Conservation (phyloP, 2,113 vertebrate genomes). For the Myocastor coypus region DNA sequence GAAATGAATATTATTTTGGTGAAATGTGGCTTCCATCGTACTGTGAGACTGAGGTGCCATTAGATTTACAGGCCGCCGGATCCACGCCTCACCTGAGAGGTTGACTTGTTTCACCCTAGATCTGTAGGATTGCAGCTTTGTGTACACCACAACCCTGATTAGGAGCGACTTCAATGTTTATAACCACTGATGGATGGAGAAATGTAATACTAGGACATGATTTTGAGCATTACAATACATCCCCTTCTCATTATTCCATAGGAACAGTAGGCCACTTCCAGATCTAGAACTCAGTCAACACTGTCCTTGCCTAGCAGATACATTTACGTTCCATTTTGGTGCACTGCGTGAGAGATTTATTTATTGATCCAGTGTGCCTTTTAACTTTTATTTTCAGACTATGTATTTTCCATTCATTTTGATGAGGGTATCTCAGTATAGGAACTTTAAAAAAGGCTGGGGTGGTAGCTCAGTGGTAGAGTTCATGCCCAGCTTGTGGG, state of each 20-base stretch:
- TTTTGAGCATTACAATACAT: background rate
- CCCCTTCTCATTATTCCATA: background rate
- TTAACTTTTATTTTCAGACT: slow-evolving; percentile 9
- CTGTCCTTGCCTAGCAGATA: background rate
- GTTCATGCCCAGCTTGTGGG: background rate
- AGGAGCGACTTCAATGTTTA: background rate
- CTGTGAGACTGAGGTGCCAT: background rate
- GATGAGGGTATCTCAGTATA: background rate
- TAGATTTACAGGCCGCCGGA: slow-evolving; percentile 3
- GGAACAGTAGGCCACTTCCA: background rate
- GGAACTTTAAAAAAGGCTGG: background rate
- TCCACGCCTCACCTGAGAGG: background rate
- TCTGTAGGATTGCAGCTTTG: background rate
- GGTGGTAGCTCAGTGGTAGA: background rate
- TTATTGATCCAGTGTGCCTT: background rate
- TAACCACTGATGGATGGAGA: background rate
- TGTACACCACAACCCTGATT: background rate
- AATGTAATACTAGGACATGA: background rate
- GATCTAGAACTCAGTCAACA: background rate
- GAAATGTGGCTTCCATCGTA: background rate
- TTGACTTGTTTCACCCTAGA: background rate
- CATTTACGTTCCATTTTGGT: background rate
- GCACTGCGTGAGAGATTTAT: background rate
- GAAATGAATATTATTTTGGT: background rate
- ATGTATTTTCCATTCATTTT: background rate